Percentiles rank a stretch among this genome's conserved stretches.
Evolutionary conservation across 1,140 invertebrate species (phyloP).

Genomic region (Coptotermes formosanus): DNA sequence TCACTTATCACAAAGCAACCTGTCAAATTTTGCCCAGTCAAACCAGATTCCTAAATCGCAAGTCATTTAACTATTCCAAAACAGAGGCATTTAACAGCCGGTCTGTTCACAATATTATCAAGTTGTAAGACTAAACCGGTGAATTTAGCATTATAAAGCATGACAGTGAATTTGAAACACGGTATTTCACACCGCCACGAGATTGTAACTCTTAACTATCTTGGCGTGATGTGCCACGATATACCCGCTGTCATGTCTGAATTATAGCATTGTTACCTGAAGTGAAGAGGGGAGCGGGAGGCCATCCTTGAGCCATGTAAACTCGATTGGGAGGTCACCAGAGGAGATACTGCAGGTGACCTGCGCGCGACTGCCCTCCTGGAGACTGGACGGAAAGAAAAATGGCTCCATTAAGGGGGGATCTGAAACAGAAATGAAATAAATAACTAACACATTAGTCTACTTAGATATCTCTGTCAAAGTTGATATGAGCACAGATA

Average conservation of each 20-base stretch:
- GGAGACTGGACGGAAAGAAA: conserved; percentile 76
- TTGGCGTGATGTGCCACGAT: neutral
- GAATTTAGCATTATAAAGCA: too few species aligned
- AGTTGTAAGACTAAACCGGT: too few species aligned
- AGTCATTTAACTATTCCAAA: too few species aligned
- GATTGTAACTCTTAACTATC: neutral
- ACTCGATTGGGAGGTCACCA: conserved; percentile 84
- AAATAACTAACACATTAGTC: neutral
- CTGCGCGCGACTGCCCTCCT: conserved; percentile 83
- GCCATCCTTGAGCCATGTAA: conserved; percentile 85
- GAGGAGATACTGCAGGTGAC: conserved; percentile 87
- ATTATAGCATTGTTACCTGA: neutral
- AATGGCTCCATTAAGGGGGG: conserved; percentile 79
- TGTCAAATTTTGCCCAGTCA: too few species aligned
- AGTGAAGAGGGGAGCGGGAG: conserved; percentile 51
- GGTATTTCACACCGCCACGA: neutral
- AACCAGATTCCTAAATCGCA: too few species aligned
- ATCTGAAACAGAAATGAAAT: conserved; percentile 53
- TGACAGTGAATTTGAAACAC: too few species aligned
- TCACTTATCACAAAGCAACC: too few species aligned
- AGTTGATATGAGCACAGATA: too few species aligned
- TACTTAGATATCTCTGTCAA: too few species aligned
- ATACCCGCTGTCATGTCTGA: neutral
- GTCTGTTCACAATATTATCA: too few species aligned
- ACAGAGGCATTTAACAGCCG: too few species aligned